Evolutionary conservation across 2,797 vertebrate species (phyloP).

Genomic region (Buphagus erythrorhynchus): DNA sequence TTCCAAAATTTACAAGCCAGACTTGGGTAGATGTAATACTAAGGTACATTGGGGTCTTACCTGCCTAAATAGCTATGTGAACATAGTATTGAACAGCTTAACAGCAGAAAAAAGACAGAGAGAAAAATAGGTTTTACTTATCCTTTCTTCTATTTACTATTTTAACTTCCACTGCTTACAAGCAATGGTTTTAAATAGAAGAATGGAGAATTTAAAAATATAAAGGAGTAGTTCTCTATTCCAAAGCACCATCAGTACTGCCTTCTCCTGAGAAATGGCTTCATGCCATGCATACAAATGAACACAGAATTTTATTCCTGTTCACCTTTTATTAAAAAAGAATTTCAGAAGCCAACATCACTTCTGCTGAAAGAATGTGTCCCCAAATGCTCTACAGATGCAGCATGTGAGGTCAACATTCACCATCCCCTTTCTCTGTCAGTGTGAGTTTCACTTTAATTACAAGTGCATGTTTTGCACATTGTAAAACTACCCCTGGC

Average conservation of each 20-base stretch:
- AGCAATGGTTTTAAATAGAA: neutral
- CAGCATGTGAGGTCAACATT: slow-evolving; percentile 33
- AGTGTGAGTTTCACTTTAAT: slow-evolving; percentile 73
- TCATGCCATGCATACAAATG: neutral
- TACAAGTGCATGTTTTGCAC: slow-evolving; percentile 61
- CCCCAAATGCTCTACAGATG: slow-evolving; percentile 56
- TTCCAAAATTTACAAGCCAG: neutral
- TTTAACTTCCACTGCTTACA: neutral
- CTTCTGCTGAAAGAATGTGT: slow-evolving; percentile 27
- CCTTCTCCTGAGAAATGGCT: neutral
- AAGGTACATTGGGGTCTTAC: neutral
- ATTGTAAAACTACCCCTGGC: slow-evolving; percentile 55
- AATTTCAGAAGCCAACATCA: neutral
- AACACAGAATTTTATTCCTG: neutral
- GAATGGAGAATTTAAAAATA: neutral
- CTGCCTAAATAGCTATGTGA: neutral
- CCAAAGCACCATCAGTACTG: neutral
- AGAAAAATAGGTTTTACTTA: neutral
- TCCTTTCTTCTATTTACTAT: neutral
- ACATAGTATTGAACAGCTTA: neutral
- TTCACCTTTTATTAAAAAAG: neutral
- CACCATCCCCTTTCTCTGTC: slow-evolving; percentile 58
- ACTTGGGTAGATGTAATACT: neutral
- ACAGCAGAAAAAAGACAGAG: neutral
- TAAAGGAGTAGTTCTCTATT: neutral